A percentile compares a stretch with the other conserved stretches of the same genome.
phyloP scores from a whole-genome alignment of 30 jellyfish, hydroid and myxozoan genomes.

The Rhopilema esculentum region DNA sequence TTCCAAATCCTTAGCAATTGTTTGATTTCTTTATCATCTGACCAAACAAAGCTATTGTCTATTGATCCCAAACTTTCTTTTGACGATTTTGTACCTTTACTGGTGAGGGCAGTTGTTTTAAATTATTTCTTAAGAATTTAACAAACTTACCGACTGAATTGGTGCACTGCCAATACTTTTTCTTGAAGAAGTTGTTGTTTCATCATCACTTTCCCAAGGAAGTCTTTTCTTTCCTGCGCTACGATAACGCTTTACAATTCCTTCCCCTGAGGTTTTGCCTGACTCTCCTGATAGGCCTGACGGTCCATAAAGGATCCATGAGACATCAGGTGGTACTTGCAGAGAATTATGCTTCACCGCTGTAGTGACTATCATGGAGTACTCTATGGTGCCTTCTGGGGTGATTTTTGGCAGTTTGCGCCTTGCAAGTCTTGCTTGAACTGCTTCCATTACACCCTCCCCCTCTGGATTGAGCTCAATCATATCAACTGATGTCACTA shows the following conservation, averaged over 20 bases:
- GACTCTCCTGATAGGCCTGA: constrained; percentile 24
- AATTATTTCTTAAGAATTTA: too few species aligned
- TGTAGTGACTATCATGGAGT: constrained; percentile 73
- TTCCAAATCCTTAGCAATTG: too few species aligned
- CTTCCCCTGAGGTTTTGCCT: constrained; percentile 33
- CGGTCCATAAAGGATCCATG: constrained; percentile 86
- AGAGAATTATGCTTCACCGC: constrained; percentile 22
- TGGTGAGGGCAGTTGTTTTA: too few species aligned
- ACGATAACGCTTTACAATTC: constrained; percentile 56
- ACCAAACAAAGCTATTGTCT: too few species aligned
- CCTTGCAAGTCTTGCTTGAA: constrained; percentile 92
- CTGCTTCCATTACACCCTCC: constrained; percentile 93
- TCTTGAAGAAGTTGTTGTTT: constrained; percentile 32
- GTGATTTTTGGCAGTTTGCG: constrained; percentile 76
- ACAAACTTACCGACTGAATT: constrained; percentile 70
- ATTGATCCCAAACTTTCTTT: too few species aligned
- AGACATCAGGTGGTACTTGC: constrained; percentile 81
- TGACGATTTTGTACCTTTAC: too few species aligned
- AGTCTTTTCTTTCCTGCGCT: constrained; percentile 93
- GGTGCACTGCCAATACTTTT: constrained; percentile 95
- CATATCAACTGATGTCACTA: constrained; percentile 92
- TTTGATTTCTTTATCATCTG: too few species aligned
- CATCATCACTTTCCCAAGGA: constrained; percentile 82
- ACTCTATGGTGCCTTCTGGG: constrained; percentile 78
- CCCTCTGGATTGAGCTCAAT: constrained; percentile 80